Evolutionary conservation across 2,888 invertebrate genomes (phyloP), one percentile per base, ranked within the genome.

Genomic region (Ectobius pallidus): DNA sequence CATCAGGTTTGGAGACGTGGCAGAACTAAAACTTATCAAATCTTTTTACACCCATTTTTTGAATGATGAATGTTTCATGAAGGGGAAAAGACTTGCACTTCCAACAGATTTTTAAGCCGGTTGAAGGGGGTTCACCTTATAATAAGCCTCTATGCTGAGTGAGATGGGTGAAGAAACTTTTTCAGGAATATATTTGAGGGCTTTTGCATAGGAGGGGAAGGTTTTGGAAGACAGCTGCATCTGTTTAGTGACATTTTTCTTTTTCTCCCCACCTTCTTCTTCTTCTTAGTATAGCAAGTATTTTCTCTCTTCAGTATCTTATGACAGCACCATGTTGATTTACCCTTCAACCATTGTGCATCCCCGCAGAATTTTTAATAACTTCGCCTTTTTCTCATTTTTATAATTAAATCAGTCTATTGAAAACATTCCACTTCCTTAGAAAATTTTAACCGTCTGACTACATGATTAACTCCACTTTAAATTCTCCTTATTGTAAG

Each of bases 191-290:
- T 22, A 25, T 52, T n/a, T 52, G 52, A 52, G 6, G 25, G 63
- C 42, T 63, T 62, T 63, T 63, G 63, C 63, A 63, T 63, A 25
- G 63, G 16, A 42, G 63, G 39, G 42, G 63, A 6, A 62, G 16
- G 11, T 11, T 3, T 14, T n/a, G n/a, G n/a, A 7, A n/a, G 63
- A 63, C 63, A 63, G 63, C 63, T 63, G 63, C 63, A 63, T 63
- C 34, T 63, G 63, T 63, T 63, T 63, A 63, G 63, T 32, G 39
- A 39, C 42, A 22, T 42, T 42, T 63, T 62, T 25, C 25, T 39
- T n/a, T n/a, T n/a, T 63, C 22, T 14, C 42, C 63, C 63, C 39
- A 14, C 63, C n/a, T 0, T n/a, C 7, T 27, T n/a, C n/a, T n/a
- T n/a, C n/a, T n/a, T n/a, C n/a, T n/a, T n/a, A n/a, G n/a, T n/a